These are phyloP conservation scores for Heliconius hermathena DNA, from an alignment of 1,140 invertebrate species.

Conservation along the genomic window DNA sequence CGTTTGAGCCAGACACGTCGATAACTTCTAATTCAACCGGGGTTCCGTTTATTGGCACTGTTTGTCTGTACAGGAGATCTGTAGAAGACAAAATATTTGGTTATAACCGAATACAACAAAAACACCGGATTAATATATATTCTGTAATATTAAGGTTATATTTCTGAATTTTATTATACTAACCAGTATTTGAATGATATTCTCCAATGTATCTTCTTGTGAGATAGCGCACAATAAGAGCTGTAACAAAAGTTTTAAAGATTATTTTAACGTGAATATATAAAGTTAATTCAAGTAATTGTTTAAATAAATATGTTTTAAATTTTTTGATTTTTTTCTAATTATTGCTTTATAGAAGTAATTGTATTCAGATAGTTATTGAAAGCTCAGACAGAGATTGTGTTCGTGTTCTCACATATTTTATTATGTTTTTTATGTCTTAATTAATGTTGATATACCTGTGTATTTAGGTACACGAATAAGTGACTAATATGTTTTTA, in stretches of 20 bases:
- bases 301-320: no score
- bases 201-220: slow-evolving; percentile 90
- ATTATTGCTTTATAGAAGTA: no score
- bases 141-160: neutral
- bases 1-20: slow-evolving; percentile 87
- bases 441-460: neutral
- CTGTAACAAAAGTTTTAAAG: slow-evolving; percentile 81
- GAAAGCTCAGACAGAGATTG: no score
- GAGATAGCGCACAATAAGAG: slow-evolving; percentile 89
- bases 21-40: slow-evolving; percentile 89
- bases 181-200: slow-evolving; percentile 91
- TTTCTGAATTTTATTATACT: slow-evolving; percentile 43
- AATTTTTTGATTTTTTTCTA: no score
- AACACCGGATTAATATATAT: neutral
- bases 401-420: no score
- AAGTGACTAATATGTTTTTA: neutral
- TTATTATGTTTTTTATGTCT: neutral
- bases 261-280: neutral
- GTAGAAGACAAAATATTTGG: slow-evolving; percentile 59
- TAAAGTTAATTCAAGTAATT: neutral
- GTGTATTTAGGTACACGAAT: no score
- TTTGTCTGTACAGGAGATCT: slow-evolving; percentile 90
- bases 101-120: neutral
- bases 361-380: no score
- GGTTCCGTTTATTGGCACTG: slow-evolving; percentile 86